Evolutionary conservation across 2,888 invertebrate genomes (phyloP), one percentile per base, ranked within the genome.

Genomic region (Eristalinus aeneus): DNA sequence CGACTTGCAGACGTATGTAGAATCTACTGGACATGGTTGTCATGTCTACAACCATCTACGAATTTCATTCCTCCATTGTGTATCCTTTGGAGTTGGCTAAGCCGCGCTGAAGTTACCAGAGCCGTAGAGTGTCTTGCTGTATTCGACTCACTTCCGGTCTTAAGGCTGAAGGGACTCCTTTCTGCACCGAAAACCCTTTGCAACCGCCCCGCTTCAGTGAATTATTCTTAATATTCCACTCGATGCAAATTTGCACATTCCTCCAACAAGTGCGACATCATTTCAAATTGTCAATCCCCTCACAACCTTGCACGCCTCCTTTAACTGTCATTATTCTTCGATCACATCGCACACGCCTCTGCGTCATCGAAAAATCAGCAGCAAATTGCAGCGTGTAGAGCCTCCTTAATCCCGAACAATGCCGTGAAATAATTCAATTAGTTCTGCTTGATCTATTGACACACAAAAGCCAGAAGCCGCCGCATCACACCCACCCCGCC

Each of bases 361-460:
- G 56, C 27, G 27, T 60, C 12, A 67, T 60, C 58, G 36, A 0
- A 8, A 39, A 10, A 2, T 56, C 16, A 58, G 20, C 56, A 65
- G 20, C 56, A 65, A 81, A 69, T 69, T 75, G 65, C 32, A 79
- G 56, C 71, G 69, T 71, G 82, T 81, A 85, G 78, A 83, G 87
- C 85, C 77, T 86, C 79, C 36, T 74, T 73, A 69, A 23, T 63
- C 34, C 16, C 67, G 36, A 58, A 71, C 69, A 86, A 80, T 76
- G 76, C 61, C 61, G 72, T 73, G 10, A 80, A 76, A 76, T 85
- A 85, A 81, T 85, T 85, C 76, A 85, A 85, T 85, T 81, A 77
- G 85, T 80, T 80, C 76, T 73, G 76, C 81, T 81, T 85, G 76
- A 85, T 80, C 85, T 85, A 36, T 76, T 85, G 80, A 82, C 82